Evolutionary conservation across 2,888 invertebrate species (phyloP), one percentile per base, ranked within the genome.

Genomic region (Aelia acuminata): DNA sequence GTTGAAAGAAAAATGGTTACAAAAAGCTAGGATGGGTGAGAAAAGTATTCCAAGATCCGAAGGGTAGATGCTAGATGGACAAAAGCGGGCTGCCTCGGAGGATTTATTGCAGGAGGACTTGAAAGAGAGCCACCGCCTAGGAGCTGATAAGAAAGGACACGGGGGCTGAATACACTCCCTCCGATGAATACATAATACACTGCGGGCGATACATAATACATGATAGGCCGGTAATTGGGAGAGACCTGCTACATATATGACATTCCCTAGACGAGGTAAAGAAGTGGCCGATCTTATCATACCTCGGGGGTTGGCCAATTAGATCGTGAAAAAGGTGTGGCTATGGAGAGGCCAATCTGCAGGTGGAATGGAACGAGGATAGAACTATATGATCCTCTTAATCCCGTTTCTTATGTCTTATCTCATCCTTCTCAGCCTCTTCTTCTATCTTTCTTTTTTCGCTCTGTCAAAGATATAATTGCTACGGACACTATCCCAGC

Each of bases 161-260:
- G 50, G 84, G 18, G 39, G 85, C 53, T 53, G 49, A 85, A 85
- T 85, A 53, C 50, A 49, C 50, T 35, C 50, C 53, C 50, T 22
- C 53, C 50, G 57, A 43, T 53, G 85, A 85, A 85, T 85, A 50
- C 50, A 39, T 53, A 50, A 85, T 85, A 70, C 35, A 70, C 31
- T 7, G 8, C 50, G 39, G 57, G 20, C n/a, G 53, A 85, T 85
- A 85, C 85, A 85, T 85, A 85, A 85, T 85, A 85, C 85, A 85
- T 85, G 85, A 85, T 53, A 85, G 53, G n/a, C 10, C 35, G 53
- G 53, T 85, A 85, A 85, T 85, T 85, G 85, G 85, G 50, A 31
- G 85, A n/a, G 35, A 13, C 10, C 57, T 85, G 85, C 85, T 85
- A 85, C 85, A 85, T 85, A 85, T 85, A 85, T 85, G 85, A 85